Base-by-base conservation (phyloP, 2,113 vertebrate species). In the Podarcis raffonei region DNA sequence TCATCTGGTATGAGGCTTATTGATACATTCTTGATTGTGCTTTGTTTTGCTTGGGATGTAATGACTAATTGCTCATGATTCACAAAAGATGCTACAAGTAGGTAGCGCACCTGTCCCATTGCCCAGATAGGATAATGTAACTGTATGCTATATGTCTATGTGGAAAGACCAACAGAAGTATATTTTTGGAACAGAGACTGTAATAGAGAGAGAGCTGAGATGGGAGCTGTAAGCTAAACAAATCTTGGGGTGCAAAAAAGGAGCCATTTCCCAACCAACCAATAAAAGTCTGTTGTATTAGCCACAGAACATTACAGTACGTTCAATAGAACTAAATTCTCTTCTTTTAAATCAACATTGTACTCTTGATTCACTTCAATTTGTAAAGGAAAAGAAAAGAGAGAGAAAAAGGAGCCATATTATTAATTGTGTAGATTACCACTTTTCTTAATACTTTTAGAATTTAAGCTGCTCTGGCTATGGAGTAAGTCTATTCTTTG, bases 401-500 rank as follows among this genome's bases (percentile, higher is more conserved):
- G 12, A 12, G 48, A 48, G 3, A 74, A 25, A 78, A 53, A 35
- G 77, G 27, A 89, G 83, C 0, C 0, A 0, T 27, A 2, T 8
- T 0, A 0, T 72, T 76, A 85, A 81, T 89, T 85, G 32, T 79
- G 25, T 30, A 79, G 30, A 30, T 30, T 53, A 53, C 42, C 27
- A 79, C 37, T 79, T 79, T 15, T 53, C 12, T 48, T 53, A 79
- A 79, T 79, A 53, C 2, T 30, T 25, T 80, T 22, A 69, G 66
- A 9, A 72, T 87, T 13, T 81, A 65, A 89, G 89, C 83, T 89
- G 2, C 13, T 91, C 84, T 92, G 89, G 6, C 30, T 93, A 3
- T 79, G 71, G 89, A 92, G 71, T 1, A 83, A 88, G 85, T 65
- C 86, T 87, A 85, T 12, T 23, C 20, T 80, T 93, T 89, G 72